These are phyloP conservation scores for Sus scrofa DNA, from an alignment of 2,113 vertebrate species.

Conservation along the genomic window T2T-Sscrofa CM000816.6:54238501-54239000, in stretches of 20 bases:
- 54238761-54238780: slow-evolving; percentile 28
- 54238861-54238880: not conserved
- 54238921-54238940: slow-evolving; percentile 34
- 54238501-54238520: not conserved
- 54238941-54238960: slow-evolving; percentile 23
- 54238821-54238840: not conserved
- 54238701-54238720: slow-evolving; percentile 12
- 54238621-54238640: not conserved
- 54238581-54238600: not conserved
- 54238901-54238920: not conserved
- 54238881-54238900: slow-evolving; percentile 25
- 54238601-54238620: not conserved
- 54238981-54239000: slow-evolving; percentile 33
- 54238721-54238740: slow-evolving; percentile 48
- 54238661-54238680: not conserved
- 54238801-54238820: not conserved
- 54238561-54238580: not conserved
- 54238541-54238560: not conserved
- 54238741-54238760: slow-evolving; percentile 46
- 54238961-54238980: slow-evolving; percentile 35
- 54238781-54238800: not conserved
- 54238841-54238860: slow-evolving; percentile 27
- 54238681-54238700: not conserved
- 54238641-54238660: not conserved
- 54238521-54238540: not conserved